Percentiles rank a stretch among this genome's conserved stretches.
phyloP scores from a whole-genome alignment of 2,888 invertebrate genomes.

The Branchipolynoe longqiensis region DNA sequence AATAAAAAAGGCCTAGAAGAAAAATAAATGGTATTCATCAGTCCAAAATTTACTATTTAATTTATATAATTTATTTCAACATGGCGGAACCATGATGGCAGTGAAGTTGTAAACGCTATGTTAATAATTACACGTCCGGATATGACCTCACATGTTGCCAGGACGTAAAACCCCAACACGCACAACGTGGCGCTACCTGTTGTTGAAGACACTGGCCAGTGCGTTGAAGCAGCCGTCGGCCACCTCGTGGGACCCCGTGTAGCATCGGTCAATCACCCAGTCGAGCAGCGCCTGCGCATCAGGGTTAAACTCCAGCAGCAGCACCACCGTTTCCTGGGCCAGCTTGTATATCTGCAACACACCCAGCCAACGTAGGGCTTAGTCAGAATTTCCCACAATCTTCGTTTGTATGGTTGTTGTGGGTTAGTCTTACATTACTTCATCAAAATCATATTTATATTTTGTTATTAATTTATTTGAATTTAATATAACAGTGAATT shows the following conservation, averaged over 20 bases:
- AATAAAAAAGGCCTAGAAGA: too few species aligned
- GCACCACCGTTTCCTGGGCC: constrained; percentile 95
- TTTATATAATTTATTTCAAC: too few species aligned
- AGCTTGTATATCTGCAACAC: constrained; percentile 92
- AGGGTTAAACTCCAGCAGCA: constrained; percentile 92
- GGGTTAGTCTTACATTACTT: not conserved
- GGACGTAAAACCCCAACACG: too few species aligned
- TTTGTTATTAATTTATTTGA: too few species aligned
- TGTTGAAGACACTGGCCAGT: constrained; percentile 96
- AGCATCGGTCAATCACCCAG: constrained; percentile 99
- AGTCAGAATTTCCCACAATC: not conserved
- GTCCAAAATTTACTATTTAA: too few species aligned
- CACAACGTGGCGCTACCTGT: constrained; percentile 91
- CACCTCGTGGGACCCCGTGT: constrained; percentile 93
- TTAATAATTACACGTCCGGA: too few species aligned
- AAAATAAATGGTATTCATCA: too few species aligned
- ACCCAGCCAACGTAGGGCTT: not conserved
- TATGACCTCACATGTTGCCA: too few species aligned
- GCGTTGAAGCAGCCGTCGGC: constrained; percentile 98
- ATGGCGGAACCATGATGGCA: not conserved
- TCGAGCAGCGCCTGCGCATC: constrained; percentile 87
- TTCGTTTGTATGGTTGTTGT: not conserved
- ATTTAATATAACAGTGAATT: too few species aligned
- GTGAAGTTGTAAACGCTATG: not conserved
- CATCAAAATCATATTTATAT: not conserved